These are phyloP conservation scores for Mesoclemmys tuberculata DNA, from an alignment of 2,113 vertebrate species.

Conservation along the genomic window DNA sequence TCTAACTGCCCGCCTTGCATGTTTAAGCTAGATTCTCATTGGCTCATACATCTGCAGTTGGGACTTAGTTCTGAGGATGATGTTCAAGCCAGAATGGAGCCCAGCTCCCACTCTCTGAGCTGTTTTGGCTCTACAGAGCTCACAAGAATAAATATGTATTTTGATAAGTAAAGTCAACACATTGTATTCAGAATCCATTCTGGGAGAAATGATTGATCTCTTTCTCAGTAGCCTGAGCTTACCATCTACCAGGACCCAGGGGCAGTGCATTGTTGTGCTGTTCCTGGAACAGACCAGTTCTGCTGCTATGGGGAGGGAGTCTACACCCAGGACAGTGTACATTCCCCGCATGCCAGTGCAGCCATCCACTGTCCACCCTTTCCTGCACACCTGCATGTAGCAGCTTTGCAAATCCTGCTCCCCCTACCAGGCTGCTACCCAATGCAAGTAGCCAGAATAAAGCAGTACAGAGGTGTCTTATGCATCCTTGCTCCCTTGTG, in stretches of 20 bases:
- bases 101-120: not conserved
- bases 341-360: not conserved
- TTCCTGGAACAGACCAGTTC: not conserved
- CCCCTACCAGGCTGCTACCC: not conserved
- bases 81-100: too few relatives aligned
- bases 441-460: not conserved
- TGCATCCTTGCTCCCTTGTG: accelerated
- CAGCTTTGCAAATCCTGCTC: not conserved
- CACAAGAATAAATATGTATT: not conserved
- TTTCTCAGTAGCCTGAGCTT: not conserved
- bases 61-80: not conserved
- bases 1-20: not conserved
- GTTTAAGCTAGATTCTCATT: too few relatives aligned
- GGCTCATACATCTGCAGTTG: not conserved
- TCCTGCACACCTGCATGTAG: not conserved
- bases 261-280: not conserved
- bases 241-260: not conserved
- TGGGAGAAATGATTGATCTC: too few relatives aligned
- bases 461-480: not conserved
- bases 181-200: too few relatives aligned
- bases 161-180: not conserved
- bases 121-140: not conserved
- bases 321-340: not conserved
- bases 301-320: not conserved
- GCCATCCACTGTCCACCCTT: not conserved